These are phyloP conservation scores for Tetrao urogallus DNA, from an alignment of 2,113 vertebrate species.

Conservation along the genomic window DNA sequence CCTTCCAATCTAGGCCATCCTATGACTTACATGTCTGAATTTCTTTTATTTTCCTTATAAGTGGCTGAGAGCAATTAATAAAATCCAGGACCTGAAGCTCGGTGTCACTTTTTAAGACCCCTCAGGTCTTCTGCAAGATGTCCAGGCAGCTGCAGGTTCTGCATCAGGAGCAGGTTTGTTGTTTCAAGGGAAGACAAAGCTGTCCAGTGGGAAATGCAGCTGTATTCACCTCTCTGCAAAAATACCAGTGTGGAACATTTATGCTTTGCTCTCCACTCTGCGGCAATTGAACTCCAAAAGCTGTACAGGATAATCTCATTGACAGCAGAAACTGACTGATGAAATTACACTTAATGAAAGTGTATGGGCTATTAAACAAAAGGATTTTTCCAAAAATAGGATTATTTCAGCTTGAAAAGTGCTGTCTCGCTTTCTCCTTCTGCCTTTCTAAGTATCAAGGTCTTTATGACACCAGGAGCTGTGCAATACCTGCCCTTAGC, in stretches of 20 bases:
- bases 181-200: neutral
- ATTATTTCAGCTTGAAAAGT: conserved; percentile 20
- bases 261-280: neutral
- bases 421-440: neutral
- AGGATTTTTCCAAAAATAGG: neutral
- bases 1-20: too few relatives aligned
- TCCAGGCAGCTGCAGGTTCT: too few relatives aligned
- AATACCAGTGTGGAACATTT: neutral
- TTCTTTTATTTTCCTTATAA: too few relatives aligned
- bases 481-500: neutral
- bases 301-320: neutral
- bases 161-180: neutral
- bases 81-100: neutral
- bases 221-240: neutral
- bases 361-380: conserved; percentile 16
- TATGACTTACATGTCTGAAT: neutral
- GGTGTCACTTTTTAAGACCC: neutral
- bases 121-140: neutral
- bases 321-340: neutral
- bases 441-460: neutral
- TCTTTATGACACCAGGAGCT: neutral
- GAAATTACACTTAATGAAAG: neutral
- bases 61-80: neutral
- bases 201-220: too few relatives aligned
- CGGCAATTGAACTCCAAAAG: neutral